Conservation (phyloP, 2,113 vertebrate genomes). For the Vulpes ferrilata region DNA sequence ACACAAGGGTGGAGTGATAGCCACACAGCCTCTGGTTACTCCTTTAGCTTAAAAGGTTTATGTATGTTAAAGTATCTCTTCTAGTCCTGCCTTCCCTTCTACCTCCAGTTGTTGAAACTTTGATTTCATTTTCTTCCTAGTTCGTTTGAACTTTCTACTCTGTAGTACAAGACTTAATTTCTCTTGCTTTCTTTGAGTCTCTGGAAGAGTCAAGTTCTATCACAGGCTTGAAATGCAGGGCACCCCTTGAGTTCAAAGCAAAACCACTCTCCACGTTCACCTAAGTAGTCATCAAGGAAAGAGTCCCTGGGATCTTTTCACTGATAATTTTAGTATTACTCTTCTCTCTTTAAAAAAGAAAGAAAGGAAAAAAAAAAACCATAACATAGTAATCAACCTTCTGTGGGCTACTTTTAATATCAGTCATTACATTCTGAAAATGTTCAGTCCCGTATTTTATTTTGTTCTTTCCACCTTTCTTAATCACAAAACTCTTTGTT, state of each 20-base stretch:
- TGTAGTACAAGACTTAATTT: neutral
- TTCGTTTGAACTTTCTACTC: neutral
- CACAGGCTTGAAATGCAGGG: neutral
- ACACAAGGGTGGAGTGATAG: neutral
- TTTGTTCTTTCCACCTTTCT: neutral
- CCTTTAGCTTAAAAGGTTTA: neutral
- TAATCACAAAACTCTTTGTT: neutral
- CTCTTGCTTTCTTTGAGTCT: neutral
- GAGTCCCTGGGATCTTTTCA: neutral
- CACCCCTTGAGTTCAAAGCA: neutral
- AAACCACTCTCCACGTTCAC: neutral
- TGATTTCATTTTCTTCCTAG: conserved; percentile 24
- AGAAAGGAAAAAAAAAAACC: neutral
- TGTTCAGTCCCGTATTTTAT: neutral
- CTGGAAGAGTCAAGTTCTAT: neutral
- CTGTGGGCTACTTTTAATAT: neutral
- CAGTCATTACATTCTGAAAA: neutral
- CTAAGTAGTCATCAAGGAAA: neutral
- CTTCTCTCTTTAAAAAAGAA: neutral
- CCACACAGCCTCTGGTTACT: neutral
- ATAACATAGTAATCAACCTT: neutral
- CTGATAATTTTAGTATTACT: neutral
- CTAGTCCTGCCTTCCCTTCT: neutral
- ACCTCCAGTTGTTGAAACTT: neutral
- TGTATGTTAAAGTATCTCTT: neutral